phyloP scores from a whole-genome alignment of 2,797 vertebrate species.

The Aotus griseimembra region DNA sequence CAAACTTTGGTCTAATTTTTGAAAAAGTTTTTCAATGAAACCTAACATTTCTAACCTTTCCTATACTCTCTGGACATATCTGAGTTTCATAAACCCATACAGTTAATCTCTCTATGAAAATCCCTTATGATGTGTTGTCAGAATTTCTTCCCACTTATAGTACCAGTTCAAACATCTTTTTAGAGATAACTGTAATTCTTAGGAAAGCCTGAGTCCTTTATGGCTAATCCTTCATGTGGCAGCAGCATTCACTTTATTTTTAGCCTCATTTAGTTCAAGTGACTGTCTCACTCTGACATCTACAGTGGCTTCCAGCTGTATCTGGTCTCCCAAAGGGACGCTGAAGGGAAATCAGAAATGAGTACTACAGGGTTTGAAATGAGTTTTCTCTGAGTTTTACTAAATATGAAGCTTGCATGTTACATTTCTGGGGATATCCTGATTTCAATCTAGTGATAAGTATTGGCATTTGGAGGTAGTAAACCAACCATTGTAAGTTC shows the following conservation, averaged over 20 bases:
- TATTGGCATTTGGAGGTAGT: slow-evolving; percentile 21
- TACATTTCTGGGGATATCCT: not conserved
- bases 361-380: not conserved
- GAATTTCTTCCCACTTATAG: slow-evolving; percentile 50
- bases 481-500: not conserved
- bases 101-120: slow-evolving; percentile 70
- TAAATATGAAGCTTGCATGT: not conserved
- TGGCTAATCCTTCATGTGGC: slow-evolving; percentile 35
- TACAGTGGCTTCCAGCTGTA: not conserved
- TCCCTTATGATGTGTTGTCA: slow-evolving; percentile 67
- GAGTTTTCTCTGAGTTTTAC: slow-evolving; percentile 10
- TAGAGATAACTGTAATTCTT: slow-evolving; percentile 63
- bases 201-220: slow-evolving; percentile 55
- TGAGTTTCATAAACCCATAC: slow-evolving; percentile 47
- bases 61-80: slow-evolving; percentile 18
- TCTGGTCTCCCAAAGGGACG: not conserved
- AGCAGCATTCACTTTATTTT: slow-evolving; percentile 63
- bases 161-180: slow-evolving; percentile 68
- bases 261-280: slow-evolving; percentile 47
- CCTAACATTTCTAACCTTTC: slow-evolving; percentile 57
- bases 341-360: not conserved
- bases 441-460: not conserved
- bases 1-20: not conserved
- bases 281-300: slow-evolving; percentile 35
- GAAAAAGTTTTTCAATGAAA: slow-evolving; percentile 27